Percentiles rank a stretch among this genome's conserved stretches.
phyloP scores from a whole-genome alignment of 2,113 vertebrate species.

The Sphyrna mokarran region DNA sequence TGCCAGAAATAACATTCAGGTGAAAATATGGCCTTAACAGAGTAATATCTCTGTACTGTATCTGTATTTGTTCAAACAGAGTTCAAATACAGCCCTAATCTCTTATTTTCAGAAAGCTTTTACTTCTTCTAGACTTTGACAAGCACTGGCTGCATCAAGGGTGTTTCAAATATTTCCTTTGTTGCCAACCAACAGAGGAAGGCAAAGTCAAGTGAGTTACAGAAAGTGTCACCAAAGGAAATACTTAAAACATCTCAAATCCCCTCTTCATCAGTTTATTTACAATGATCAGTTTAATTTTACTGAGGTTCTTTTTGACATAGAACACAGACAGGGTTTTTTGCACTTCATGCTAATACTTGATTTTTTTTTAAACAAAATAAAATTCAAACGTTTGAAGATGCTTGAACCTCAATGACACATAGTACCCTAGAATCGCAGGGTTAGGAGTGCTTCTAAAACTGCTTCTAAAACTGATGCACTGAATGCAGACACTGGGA shows the following conservation, averaged over 20 bases:
- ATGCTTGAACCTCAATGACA: background rate
- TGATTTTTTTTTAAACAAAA: background rate
- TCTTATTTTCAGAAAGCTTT: background rate
- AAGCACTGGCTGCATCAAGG: background rate
- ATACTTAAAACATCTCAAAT: background rate
- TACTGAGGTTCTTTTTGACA: constrained; percentile 15
- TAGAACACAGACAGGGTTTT: background rate
- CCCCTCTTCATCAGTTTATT: background rate
- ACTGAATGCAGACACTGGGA: background rate
- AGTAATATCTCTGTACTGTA: background rate
- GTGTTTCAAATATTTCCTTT: background rate
- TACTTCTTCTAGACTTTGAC: background rate
- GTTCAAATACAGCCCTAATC: background rate
- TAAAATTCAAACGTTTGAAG: background rate
- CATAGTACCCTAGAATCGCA: background rate
- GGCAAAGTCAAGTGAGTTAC: background rate
- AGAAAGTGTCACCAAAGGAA: background rate
- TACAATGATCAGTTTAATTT: background rate
- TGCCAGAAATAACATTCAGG: background rate
- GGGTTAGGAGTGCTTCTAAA: background rate
- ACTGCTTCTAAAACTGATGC: background rate
- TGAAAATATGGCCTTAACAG: background rate
- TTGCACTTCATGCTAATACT: background rate
- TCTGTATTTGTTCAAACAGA: background rate
- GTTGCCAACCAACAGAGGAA: background rate